Base-by-base conservation (phyloP, 2,888 invertebrate genomes). In the Perdita meconis region DNA sequence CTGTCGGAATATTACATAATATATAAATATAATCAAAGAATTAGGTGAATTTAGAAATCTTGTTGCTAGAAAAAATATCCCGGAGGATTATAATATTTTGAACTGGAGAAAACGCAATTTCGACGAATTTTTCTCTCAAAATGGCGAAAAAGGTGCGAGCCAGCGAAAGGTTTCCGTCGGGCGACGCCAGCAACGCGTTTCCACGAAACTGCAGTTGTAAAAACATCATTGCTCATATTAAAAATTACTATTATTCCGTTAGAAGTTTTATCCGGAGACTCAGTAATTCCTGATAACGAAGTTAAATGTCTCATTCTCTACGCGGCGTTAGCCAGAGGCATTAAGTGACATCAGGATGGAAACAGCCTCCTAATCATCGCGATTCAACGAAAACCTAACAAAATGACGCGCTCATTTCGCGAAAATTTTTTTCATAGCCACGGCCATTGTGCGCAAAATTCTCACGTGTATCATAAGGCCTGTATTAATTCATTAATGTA, bases 311-410 rank as follows among this genome's bases (percentile, higher is more conserved):
- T 44, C 36, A 30, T 16, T 10, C 16, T 38, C 26, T 12, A 2
- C 0, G 3, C 12, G 10, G 44, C 38, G 16, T 44, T 59, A 73
- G 26, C 22, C 19, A 6, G 6, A 22, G n/a, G 38, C 8, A 63
- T 57, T 38, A 24, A 22, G 22, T 47, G n/a, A n/a, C 13, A 12
- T 13, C 34, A 13, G 6, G 34, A 55, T 12, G 16, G n/a, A 34
- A 55, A 24, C 13, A 10, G 26, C 24, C 51, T 57, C 6, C 36
- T 64, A 57, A 64, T 53, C 16, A 64, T 64, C 19, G 36, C 51
- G 53, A 75, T 60, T 73, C 59, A 2, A 12, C 24, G n/a, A 50
- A 75, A 73, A 55, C 56, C 66, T 12, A 53, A 74, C 74, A 73
- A 50, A 60, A 65, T 47, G 47, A 26, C 30, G 38, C 5, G 30